Evolutionary conservation across 2,888 invertebrate species (phyloP).

Genomic region (Andrena bucephala): DNA sequence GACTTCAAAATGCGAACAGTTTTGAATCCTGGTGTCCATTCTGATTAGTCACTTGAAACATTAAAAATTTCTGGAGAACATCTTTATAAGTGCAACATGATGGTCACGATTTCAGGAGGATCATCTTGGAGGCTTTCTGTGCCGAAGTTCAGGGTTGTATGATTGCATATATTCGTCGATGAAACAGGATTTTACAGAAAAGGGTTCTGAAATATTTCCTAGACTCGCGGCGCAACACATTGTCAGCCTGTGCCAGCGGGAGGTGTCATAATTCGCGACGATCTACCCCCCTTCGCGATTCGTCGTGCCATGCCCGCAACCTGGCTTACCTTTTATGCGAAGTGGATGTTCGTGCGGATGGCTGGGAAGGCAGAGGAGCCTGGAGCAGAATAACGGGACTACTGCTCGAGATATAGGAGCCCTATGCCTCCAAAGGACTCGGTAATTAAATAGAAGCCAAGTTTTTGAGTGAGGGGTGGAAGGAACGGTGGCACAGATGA

Average conservation of each 20-base stretch:
- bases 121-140: no score
- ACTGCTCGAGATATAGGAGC: conserved; percentile 64
- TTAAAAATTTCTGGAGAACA: no score
- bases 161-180: no score
- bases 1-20: no score
- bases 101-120: no score
- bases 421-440: conserved; percentile 71
- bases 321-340: conserved; percentile 66
- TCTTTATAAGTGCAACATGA: no score
- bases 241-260: conserved; percentile 19
- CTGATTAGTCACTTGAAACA: no score
- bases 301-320: conserved; percentile 35
- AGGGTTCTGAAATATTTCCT: no score
- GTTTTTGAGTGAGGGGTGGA: conserved; percentile 61
- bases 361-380: conserved; percentile 40
- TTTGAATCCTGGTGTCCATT: no score
- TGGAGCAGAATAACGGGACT: conserved; percentile 45
- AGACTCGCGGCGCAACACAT: no score
- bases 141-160: no score
- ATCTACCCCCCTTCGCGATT: conserved; percentile 28
- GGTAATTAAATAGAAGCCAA: conserved; percentile 79
- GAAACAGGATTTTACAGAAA: no score
- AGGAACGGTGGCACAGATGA: conserved; percentile 36
- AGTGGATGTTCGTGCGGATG: conserved; percentile 60
- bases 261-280: conserved; percentile 58